These are phyloP conservation scores for Noctuana brunneofusca DNA, from an alignment of 2,888 invertebrate genomes.

Conservation along the genomic window DNA sequence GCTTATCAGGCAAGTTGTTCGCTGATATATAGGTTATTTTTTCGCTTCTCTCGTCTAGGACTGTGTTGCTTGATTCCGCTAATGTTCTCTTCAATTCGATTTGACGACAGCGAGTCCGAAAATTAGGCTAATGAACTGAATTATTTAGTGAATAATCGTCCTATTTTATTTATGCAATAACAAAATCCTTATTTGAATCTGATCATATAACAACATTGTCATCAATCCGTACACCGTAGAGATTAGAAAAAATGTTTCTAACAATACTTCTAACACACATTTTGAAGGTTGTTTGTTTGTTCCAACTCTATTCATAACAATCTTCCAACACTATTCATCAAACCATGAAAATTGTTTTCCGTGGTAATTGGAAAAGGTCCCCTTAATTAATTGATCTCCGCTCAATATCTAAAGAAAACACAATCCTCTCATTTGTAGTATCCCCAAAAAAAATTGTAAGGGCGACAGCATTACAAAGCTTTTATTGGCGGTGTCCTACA, in stretches of 20 bases:
- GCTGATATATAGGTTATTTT: conserved; percentile 37
- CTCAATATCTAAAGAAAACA: conserved; percentile 36
- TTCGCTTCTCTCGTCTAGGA: conserved; percentile 29
- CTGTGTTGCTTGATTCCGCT: conserved; percentile 7
- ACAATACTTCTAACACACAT: too few species aligned
- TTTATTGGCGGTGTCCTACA: conserved; percentile 67
- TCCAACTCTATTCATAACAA: neutral
- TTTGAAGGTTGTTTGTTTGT: too few species aligned
- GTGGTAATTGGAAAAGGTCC: conserved; percentile 26
- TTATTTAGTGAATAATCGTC: neutral
- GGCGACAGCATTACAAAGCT: conserved; percentile 63
- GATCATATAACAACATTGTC: too few species aligned
- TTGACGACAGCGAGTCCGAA: neutral
- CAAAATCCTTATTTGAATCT: too few species aligned
- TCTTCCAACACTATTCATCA: neutral
- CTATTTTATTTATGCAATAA: too few species aligned
- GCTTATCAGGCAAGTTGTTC: conserved; percentile 42
- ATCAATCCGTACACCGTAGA: too few species aligned
- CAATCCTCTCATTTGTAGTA: conserved; percentile 38
- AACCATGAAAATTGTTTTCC: conserved; percentile 5
- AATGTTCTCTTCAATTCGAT: conserved; percentile 1
- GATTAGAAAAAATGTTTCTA: too few species aligned
- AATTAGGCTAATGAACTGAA: conserved; percentile 1
- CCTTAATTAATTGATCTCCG: conserved; percentile 40
- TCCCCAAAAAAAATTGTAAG: conserved; percentile 46